Evolutionary conservation across 2,113 vertebrate genomes (phyloP).

Genomic region (Callipepla californica): DNA sequence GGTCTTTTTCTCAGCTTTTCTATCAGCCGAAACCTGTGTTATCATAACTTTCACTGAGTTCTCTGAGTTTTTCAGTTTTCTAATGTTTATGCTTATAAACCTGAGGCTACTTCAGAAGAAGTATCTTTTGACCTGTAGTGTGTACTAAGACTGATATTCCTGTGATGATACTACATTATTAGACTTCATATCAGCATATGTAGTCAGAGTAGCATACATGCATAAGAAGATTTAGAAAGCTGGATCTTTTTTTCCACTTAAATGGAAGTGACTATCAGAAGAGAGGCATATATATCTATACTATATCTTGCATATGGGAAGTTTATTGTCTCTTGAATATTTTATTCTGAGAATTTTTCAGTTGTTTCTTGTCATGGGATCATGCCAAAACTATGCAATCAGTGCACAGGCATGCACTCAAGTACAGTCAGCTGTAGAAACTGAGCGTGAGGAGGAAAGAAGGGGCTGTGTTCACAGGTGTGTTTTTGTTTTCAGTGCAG

Average conservation of each 20-base stretch:
- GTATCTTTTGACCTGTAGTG: not conserved
- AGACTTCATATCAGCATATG: not conserved
- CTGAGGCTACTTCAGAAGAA: not conserved
- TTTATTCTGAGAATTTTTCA: not conserved
- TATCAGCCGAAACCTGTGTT: not conserved
- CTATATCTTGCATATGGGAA: not conserved
- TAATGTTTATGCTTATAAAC: not conserved
- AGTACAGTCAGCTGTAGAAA: slow-evolving; percentile 25
- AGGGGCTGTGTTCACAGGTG: not conserved
- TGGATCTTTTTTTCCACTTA: not conserved
- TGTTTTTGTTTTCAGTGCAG: not conserved
- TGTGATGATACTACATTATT: not conserved
- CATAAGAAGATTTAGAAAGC: not conserved
- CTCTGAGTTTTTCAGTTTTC: not conserved
- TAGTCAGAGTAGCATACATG: not conserved
- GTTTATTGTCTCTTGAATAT: not conserved
- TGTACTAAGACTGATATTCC: not conserved
- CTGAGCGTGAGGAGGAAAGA: not conserved
- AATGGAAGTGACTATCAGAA: not conserved
- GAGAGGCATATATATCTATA: rapidly evolving
- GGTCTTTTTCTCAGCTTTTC: not conserved
- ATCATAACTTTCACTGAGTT: not conserved
- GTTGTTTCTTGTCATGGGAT: not conserved
- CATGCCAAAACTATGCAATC: not conserved
- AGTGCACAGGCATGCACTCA: not conserved